phyloP scores from a whole-genome alignment of 2,113 vertebrate genomes.

The Zosterops pallidus region DNA sequence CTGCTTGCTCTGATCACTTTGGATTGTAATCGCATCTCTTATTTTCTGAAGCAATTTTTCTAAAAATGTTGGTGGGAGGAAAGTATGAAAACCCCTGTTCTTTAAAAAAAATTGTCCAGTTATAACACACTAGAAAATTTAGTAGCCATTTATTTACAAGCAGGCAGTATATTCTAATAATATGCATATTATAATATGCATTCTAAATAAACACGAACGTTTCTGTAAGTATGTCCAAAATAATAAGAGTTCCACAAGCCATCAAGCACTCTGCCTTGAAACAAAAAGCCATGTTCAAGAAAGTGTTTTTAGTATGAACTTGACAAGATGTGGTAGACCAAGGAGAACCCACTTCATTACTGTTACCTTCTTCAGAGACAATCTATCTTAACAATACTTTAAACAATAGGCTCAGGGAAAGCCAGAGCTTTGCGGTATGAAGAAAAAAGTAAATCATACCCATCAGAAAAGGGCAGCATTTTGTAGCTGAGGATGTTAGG shows the following conservation, averaged over 20 bases:
- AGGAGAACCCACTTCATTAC: neutral
- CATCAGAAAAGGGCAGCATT: constrained; percentile 18
- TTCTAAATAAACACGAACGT: neutral
- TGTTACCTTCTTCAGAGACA: neutral
- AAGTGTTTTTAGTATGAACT: neutral
- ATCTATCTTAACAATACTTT: neutral
- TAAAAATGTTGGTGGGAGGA: neutral
- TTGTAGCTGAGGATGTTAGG: neutral
- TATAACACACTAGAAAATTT: neutral
- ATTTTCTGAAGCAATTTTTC: neutral
- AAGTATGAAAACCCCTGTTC: rapidly evolving
- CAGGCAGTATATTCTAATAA: neutral
- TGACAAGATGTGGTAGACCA: neutral
- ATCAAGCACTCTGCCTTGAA: neutral
- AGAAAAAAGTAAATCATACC: constrained; percentile 1
- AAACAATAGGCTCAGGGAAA: neutral
- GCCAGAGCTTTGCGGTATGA: constrained; percentile 17
- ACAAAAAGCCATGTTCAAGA: neutral
- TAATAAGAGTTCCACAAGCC: neutral
- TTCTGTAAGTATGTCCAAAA: neutral
- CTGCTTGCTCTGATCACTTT: neutral
- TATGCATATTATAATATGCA: neutral
- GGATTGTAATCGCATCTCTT: neutral
- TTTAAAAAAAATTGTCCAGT: neutral
- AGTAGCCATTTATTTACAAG: neutral